These are phyloP conservation scores for Saturnia pavonia DNA, from an alignment of 2,888 invertebrate species.

Conservation along the genomic window DNA sequence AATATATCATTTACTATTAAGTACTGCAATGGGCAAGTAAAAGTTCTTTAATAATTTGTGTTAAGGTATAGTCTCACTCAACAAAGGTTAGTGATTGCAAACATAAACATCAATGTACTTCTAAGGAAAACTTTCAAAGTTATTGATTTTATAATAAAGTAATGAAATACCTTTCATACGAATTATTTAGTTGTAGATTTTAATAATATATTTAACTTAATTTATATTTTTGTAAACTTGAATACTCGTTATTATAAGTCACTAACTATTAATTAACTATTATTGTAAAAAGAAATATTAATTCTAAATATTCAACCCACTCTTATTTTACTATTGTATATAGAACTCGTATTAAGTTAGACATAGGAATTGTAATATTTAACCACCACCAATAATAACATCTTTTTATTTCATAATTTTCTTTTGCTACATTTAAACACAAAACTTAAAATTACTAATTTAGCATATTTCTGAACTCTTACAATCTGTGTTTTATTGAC, in stretches of 20 bases:
- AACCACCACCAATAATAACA: not conserved
- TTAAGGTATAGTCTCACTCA: not conserved
- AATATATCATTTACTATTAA: not conserved
- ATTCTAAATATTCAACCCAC: not conserved
- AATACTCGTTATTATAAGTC: slow-evolving; percentile 13
- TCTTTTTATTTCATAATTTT: not conserved
- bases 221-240: not conserved
- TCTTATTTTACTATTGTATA: not conserved
- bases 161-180: not conserved
- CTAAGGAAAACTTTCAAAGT: not conserved
- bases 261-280: slow-evolving; percentile 22
- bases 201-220: not conserved
- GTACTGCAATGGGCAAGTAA: not conserved
- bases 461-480: not conserved
- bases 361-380: slow-evolving; percentile 19
- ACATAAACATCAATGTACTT: not conserved
- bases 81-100: not conserved
- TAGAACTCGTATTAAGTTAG: not conserved
- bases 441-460: not conserved
- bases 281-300: not conserved
- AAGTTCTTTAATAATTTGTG: not conserved
- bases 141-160: not conserved
- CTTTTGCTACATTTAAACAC: not conserved
- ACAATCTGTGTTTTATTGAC: not conserved
- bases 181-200: not conserved